Base-by-base conservation (phyloP, 2,113 vertebrate species). In the Typhlomys cinereus region DNA sequence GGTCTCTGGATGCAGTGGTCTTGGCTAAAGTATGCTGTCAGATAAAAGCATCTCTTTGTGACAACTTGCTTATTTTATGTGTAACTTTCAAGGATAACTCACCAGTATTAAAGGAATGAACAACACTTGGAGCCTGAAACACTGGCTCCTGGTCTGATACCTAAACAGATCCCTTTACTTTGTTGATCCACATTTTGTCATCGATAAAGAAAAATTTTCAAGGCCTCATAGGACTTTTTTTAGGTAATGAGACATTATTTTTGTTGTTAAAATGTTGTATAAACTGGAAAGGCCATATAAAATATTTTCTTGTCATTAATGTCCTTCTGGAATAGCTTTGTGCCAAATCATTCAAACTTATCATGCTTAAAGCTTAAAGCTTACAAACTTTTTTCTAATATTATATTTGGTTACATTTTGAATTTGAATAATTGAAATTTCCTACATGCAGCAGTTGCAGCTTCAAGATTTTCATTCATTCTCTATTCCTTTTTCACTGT, bases 301-400 rank as follows among this genome's bases (percentile, higher is more conserved):
- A 88, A 57, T 80, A n/a, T 39, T 88, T 92, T 69, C 18, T 91
- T 52, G 44, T 31, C 8, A 83, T 61, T 41, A 52, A 61, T 93
- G 87, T 90, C 12, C 44, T 78, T 85, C 41, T 62, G 76, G 25
- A 29, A 85, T 4, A 36, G 39, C 34, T 82, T 83, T 85, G 36
- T 7, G 5, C 31, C 5, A 94, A 85, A 93, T 17, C 70, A 69
- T 80, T 91, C 57, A 74, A 59, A 62, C 3, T 1, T 59, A 67
- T 66, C 46, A 83, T 4, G 83, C 46, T 25, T 7, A 13, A 76
- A 71, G 2, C 1, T 4, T 86, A 76, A 71, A 89, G 78, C 85
- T 76, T 21, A 20, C 39, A 29, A 84, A 79, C 79, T 86, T 4
- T 15, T 87, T 34, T 39, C 3, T 84, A 48, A 0, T 23, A 80